A percentile compares a stretch with the other conserved stretches of the same genome.
These are phyloP conservation scores for Petrolisthes manimaculis DNA, from an alignment of 2,888 invertebrate species.

Conservation along the genomic window DNA sequence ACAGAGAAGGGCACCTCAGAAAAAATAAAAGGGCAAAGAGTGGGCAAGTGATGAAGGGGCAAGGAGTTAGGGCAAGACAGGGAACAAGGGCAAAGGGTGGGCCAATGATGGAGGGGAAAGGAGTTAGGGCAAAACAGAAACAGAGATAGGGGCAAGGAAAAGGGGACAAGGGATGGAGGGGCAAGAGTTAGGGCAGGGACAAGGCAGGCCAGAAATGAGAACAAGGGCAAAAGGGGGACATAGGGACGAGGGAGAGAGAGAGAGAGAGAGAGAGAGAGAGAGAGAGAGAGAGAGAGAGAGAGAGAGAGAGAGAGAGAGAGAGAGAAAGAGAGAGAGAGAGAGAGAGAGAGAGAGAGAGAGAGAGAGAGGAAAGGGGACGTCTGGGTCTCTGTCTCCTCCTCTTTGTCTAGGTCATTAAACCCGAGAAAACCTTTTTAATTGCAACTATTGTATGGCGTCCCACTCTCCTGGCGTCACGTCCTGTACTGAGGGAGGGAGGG, in stretches of 20 bases:
- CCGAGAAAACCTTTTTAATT: conserved; percentile 34
- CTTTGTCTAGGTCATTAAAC: conserved; percentile 38
- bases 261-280: not conserved
- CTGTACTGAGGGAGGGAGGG: conserved; percentile 18
- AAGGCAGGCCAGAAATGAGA: not conserved
- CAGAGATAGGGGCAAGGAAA: not conserved
- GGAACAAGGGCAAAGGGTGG: not conserved
- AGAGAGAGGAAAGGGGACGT: not conserved
- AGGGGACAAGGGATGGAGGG: not conserved
- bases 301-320: not conserved
- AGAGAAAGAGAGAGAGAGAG: too few relatives aligned
- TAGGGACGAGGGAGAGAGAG: not conserved
- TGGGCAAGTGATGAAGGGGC: not conserved
- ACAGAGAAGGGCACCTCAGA: not conserved
- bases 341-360: too few relatives aligned
- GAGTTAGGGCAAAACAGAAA: not conserved
- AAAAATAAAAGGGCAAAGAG: not conserved
- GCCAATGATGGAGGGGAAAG: not conserved
- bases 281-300: not conserved
- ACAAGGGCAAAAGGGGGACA: not conserved
- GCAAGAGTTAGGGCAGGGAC: not conserved
- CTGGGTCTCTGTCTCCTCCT: conserved; percentile 13
- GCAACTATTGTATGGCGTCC: conserved; percentile 38
- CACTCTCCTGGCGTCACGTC: conserved; percentile 27
- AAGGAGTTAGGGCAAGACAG: not conserved